Evolutionary conservation across 2,797 vertebrate species (phyloP).

Genomic region (Ceryle rudis): DNA sequence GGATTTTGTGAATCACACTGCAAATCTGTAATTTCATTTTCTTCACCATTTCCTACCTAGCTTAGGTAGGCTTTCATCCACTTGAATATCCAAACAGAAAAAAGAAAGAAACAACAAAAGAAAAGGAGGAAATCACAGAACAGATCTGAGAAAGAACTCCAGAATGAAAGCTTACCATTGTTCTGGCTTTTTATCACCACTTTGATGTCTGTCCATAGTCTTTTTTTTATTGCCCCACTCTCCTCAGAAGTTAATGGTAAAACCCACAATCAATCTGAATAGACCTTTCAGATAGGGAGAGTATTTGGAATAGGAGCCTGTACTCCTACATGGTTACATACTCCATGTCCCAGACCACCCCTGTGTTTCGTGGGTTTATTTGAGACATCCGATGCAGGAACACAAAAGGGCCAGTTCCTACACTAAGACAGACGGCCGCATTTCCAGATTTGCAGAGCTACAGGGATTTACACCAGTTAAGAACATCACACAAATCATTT

Average conservation of each 20-base stretch:
- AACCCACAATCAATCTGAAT: not conserved
- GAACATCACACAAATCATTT: not conserved
- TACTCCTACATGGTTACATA: not conserved
- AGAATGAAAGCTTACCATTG: not conserved
- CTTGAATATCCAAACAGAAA: not conserved
- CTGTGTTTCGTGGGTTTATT: no score
- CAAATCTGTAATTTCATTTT: not conserved
- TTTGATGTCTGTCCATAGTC: not conserved
- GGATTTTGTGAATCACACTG: not conserved
- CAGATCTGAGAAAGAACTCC: not conserved
- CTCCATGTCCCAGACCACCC: no score
- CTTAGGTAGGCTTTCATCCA: not conserved
- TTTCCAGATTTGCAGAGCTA: not conserved
- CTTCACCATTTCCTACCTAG: not conserved
- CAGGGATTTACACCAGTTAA: not conserved
- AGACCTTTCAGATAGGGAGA: not conserved
- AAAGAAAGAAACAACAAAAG: not conserved
- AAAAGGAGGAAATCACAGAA: not conserved
- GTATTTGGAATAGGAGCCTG: not conserved
- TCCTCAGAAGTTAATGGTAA: constrained; percentile 15
- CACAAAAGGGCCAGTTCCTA: not conserved
- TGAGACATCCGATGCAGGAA: not conserved
- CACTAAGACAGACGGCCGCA: not conserved
- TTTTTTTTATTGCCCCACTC: constrained; percentile 1
- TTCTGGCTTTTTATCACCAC: not conserved